Evolutionary conservation across 2,888 invertebrate species (phyloP), one percentile per base, ranked within the genome.

Genomic region (Folsomia manolachei): DNA sequence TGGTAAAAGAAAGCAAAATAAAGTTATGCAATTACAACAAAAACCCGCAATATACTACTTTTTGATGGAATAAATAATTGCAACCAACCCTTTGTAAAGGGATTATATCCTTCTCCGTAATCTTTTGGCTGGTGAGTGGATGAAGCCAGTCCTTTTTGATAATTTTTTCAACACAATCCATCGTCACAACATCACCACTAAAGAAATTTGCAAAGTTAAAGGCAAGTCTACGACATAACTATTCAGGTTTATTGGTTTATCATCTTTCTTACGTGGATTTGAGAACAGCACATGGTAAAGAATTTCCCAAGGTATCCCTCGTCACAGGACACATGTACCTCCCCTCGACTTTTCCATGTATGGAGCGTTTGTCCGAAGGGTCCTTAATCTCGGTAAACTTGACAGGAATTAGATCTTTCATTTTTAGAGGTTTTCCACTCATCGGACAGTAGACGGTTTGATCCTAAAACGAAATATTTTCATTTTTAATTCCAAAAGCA

Each of bases 261-360:
- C 39, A 14, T 39, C 39, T n/a, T n/a, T n/a, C 89, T 88, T 86
- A 94, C 91, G 93, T 93, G 72, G 94, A 89, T 85, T 88, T 90
- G 69, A 99, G 87, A 27, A 98, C 92, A 74, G 94, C 97, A 85
- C 94, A 95, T 0, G 97, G 95, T 1, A 96, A 91, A 7, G 96
- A 92, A 86, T 97, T 97, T 77, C 93, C 92, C 51, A 99, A 86
- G 74, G 97, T 90, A 84, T 99, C 99, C 84, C 95, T 94, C 1
- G 98, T 98, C 0, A 99, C 91, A 1, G 98, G 94, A 84, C 99
- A 99, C 91, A 97, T 96, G 83, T 96, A 99, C 80, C 98, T 88
- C 78, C 93, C 94, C 83, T 93, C 90, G n/a, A n/a, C n/a, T 84
- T 93, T 95, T 0, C 91, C 89, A 79, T 97, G 94, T 27, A 96